These are phyloP conservation scores for Enteromius unitaeniatus DNA, from an alignment of 2,797 vertebrate genomes.

Conservation along the genomic window DNA sequence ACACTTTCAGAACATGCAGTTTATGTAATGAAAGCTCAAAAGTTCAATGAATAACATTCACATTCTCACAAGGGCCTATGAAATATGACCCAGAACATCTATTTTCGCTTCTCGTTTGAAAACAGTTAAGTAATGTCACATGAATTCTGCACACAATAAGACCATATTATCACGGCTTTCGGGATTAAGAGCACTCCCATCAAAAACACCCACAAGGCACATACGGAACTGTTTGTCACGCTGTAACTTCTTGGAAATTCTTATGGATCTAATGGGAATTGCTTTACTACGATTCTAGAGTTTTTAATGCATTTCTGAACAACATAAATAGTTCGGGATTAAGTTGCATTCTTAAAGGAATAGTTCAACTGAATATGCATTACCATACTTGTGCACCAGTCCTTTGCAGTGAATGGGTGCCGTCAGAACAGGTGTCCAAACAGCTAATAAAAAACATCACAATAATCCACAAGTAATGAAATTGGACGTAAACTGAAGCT, in stretches of 20 bases:
- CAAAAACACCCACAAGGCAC: neutral
- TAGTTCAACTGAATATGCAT: neutral
- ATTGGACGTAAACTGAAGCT: too few species aligned
- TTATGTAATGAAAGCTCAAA: constrained; percentile 48
- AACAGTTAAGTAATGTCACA: constrained; percentile 12
- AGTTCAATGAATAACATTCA: constrained; percentile 12
- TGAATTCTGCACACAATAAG: neutral
- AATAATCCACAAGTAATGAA: neutral
- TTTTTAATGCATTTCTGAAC: constrained; percentile 1
- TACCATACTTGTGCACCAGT: neutral
- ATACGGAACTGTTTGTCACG: constrained; percentile 1
- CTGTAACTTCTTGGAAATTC: neutral
- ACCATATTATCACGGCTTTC: neutral
- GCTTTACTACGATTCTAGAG: neutral
- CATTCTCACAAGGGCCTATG: constrained; percentile 9
- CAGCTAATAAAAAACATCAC: neutral
- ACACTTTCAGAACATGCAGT: constrained; percentile 40
- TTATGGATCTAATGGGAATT: neutral
- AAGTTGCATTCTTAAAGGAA: neutral
- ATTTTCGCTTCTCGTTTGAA: constrained; percentile 43
- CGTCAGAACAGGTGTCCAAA: neutral
- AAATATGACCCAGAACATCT: constrained; percentile 38
- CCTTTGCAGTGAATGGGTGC: neutral
- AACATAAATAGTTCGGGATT: neutral
- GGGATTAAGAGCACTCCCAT: neutral